phyloP scores from a whole-genome alignment of 2,113 vertebrate genomes.

The Ceuthmochares aereus region DNA sequence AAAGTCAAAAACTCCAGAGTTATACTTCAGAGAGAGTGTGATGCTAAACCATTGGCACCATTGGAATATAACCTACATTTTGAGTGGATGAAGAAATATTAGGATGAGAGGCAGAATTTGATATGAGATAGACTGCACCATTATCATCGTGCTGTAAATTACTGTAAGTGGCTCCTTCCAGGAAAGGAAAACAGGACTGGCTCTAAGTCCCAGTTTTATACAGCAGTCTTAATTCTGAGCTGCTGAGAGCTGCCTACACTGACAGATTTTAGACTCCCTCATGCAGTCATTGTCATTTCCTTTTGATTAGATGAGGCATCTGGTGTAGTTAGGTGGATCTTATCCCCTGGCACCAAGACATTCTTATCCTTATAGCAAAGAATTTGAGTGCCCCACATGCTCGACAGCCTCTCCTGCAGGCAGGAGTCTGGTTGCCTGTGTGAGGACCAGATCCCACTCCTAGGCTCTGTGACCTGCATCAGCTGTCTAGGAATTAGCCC shows the following conservation, averaged over 20 bases:
- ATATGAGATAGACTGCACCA: neutral
- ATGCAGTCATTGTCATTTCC: neutral
- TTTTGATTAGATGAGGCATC: neutral
- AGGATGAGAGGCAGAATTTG: neutral
- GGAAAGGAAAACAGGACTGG: neutral
- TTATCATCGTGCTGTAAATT: neutral
- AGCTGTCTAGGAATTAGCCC: neutral
- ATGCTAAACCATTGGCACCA: neutral
- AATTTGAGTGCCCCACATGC: neutral
- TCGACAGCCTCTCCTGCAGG: neutral
- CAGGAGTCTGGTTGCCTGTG: neutral
- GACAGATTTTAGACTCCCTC: neutral
- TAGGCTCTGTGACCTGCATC: neutral
- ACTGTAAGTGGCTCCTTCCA: neutral
- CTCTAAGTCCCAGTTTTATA: neutral
- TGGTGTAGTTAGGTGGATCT: neutral
- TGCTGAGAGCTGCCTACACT: neutral
- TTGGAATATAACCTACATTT: neutral
- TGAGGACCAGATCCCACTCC: neutral
- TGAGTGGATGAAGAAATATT: neutral
- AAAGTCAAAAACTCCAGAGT: neutral
- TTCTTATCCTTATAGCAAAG: neutral
- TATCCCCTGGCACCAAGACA: neutral
- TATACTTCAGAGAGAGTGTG: neutral
- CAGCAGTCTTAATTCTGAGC: neutral